These are phyloP conservation scores for Hecatera dysodea DNA, from an alignment of 2,888 invertebrate species.

Conservation along the genomic window DNA sequence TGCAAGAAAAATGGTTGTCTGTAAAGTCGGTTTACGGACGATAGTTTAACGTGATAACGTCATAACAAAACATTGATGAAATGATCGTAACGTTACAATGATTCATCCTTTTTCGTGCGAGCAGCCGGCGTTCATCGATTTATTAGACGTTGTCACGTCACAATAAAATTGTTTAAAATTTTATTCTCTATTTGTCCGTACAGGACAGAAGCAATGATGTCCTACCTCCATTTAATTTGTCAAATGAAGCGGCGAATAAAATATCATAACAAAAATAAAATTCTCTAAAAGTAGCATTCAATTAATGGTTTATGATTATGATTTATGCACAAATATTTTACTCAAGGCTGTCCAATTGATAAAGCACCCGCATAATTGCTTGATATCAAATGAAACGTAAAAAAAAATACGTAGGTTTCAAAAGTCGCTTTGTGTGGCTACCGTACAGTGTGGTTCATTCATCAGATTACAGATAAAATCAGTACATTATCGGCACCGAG, in stretches of 20 bases:
- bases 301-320: constrained; percentile 6
- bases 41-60: too few relatives aligned
- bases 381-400: constrained; percentile 26
- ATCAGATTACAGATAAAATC: constrained; percentile 62
- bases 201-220: neutral
- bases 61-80: too few relatives aligned
- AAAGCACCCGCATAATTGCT: constrained; percentile 37
- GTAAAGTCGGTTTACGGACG: too few relatives aligned
- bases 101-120: too few relatives aligned
- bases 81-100: too few relatives aligned
- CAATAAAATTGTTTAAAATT: too few relatives aligned
- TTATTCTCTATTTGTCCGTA: too few relatives aligned
- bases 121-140: too few relatives aligned
- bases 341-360: constrained; percentile 43
- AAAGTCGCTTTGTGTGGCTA: constrained; percentile 49
- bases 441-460: constrained; percentile 58
- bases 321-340: constrained; percentile 36
- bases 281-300: constrained; percentile 7
- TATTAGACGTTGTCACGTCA: too few relatives aligned
- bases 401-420: constrained; percentile 27
- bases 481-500: constrained; percentile 51
- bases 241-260: neutral
- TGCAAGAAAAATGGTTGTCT: too few relatives aligned
- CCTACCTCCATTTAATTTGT: neutral
- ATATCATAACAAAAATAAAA: neutral